Conservation (phyloP, 2,113 vertebrate genomes). For the Noturus placidus region DNA sequence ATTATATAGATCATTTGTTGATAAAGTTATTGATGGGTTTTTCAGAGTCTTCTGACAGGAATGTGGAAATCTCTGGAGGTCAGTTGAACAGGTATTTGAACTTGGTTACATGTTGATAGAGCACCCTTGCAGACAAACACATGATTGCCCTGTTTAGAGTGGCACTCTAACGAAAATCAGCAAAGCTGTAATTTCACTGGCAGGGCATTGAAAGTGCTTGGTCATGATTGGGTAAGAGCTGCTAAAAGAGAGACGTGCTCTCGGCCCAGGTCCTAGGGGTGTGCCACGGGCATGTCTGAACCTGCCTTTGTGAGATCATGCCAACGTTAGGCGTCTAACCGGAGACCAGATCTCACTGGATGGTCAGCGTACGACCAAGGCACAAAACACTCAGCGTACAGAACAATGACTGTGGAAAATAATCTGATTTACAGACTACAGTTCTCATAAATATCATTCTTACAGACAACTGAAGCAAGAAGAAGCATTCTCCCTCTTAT, state of each 20-base stretch:
- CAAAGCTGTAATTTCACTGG: slow-evolving; percentile 64
- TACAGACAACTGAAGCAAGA: slow-evolving; percentile 1
- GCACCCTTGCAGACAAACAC: slow-evolving; percentile 48
- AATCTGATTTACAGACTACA: slow-evolving; percentile 42
- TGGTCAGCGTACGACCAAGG: slow-evolving; percentile 24
- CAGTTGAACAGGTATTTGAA: slow-evolving; percentile 47
- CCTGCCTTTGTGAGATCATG: slow-evolving; percentile 66
- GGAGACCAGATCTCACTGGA: slow-evolving; percentile 28
- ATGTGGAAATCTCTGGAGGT: slow-evolving; percentile 53
- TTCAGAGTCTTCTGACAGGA: neutral
- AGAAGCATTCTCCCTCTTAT: slow-evolving; percentile 4
- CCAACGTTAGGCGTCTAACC: slow-evolving; percentile 52
- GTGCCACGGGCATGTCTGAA: slow-evolving; percentile 63
- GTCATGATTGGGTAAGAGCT: slow-evolving; percentile 66
- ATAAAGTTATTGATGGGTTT: neutral
- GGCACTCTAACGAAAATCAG: slow-evolving; percentile 63
- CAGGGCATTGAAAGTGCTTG: slow-evolving; percentile 58
- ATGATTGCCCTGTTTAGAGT: slow-evolving; percentile 67
- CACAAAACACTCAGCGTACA: slow-evolving; percentile 12
- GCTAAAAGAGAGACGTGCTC: slow-evolving; percentile 32
- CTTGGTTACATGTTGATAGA: slow-evolving; percentile 56
- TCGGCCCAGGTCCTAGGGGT: slow-evolving; percentile 72
- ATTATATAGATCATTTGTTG: neutral
- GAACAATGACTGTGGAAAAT: slow-evolving; percentile 18
- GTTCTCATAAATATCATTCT: neutral